phyloP scores from a whole-genome alignment of 2,888 invertebrate species.

The Brenthis daphne region DNA sequence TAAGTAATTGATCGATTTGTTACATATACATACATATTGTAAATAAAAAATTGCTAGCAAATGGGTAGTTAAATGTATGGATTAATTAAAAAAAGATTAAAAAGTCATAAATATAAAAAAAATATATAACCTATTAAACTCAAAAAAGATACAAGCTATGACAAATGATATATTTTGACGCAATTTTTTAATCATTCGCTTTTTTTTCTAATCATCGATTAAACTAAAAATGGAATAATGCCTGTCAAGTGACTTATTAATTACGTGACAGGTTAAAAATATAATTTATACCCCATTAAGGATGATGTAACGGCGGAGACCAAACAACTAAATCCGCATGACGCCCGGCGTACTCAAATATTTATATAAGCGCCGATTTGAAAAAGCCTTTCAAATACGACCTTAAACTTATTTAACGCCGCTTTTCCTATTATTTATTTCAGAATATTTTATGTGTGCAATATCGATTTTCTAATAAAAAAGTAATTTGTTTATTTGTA shows the following conservation, averaged over 20 bases:
- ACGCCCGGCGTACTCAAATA: conserved; percentile 57
- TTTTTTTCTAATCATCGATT: not conserved
- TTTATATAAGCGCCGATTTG: conserved; percentile 51
- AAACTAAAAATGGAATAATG: conserved; percentile 1
- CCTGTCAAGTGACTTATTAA: conserved; percentile 30
- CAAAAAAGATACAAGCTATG: conserved; percentile 1
- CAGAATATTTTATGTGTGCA: conserved; percentile 7
- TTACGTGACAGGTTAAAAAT: conserved; percentile 41
- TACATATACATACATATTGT: conserved; percentile 10
- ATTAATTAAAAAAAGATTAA: not conserved
- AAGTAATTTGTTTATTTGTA: conserved; percentile 6
- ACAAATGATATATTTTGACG: conserved; percentile 1
- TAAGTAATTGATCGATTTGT: conserved; percentile 4
- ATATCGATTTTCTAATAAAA: conserved; percentile 12
- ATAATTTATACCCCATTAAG: conserved; percentile 48
- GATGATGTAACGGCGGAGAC: conserved; percentile 57
- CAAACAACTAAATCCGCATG: conserved; percentile 61
- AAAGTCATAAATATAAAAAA: not conserved
- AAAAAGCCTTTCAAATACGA: conserved; percentile 43
- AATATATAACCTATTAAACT: not conserved
- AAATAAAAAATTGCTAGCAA: not conserved
- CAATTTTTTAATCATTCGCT: not conserved
- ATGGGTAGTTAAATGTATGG: not conserved
- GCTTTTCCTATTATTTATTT: conserved; percentile 1
- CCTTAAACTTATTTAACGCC: conserved; percentile 4